Percentiles rank a stretch among this genome's conserved stretches.
Conservation (phyloP, 2,113 vertebrate species). For the Rattus norvegicus region DNA sequence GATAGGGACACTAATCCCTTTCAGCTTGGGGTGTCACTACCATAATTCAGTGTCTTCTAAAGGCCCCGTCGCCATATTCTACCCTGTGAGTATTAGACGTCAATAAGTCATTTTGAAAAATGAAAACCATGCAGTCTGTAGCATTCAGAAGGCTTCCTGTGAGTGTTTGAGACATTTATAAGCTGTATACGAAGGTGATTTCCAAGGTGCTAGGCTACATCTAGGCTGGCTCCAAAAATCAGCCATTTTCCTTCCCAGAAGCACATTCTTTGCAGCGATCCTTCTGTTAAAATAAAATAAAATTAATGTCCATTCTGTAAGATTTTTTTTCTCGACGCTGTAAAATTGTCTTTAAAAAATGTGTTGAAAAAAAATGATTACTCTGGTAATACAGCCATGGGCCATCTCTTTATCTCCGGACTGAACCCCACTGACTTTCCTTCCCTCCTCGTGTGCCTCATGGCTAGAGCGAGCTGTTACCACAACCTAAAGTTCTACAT, state of each 20-base stretch:
- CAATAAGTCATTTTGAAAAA: too few relatives aligned
- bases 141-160: neutral
- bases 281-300: neutral
- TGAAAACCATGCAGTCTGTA: neutral
- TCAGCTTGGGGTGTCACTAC: neutral
- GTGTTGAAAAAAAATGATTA: neutral
- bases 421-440: conserved; percentile 6
- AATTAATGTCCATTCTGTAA: neutral
- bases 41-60: neutral
- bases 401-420: neutral
- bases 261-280: neutral
- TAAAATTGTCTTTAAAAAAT: neutral
- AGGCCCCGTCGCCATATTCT: neutral
- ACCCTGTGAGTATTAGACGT: neutral
- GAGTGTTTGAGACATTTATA: neutral
- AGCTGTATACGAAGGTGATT: neutral
- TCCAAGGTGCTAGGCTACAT: neutral
- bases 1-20: neutral
- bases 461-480: conserved; percentile 33
- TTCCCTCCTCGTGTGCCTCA: neutral
- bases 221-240: neutral
- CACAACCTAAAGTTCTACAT: conserved; percentile 54
- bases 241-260: neutral
- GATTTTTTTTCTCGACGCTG: neutral
- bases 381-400: neutral